Evolutionary conservation across 2,113 vertebrate species (phyloP).

Genomic region (crab-eating macaque (Macaca fascicularis)): DNA sequence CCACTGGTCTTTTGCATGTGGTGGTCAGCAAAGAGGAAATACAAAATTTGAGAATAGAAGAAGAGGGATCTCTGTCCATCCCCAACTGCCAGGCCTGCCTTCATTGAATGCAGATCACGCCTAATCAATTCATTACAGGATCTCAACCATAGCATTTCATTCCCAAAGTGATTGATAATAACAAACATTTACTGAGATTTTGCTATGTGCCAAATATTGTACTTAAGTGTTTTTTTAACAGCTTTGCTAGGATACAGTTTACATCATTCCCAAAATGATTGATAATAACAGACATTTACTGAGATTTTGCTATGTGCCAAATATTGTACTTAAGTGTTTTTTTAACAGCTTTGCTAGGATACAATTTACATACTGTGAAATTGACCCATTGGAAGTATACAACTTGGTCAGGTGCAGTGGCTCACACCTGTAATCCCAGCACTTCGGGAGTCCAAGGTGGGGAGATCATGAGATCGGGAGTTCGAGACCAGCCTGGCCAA

Average conservation of each 20-base stretch:
- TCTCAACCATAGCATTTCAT: background rate
- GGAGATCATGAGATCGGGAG: background rate
- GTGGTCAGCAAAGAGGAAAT: background rate
- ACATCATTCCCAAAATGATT: background rate
- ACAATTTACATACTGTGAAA: background rate
- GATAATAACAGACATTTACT: background rate
- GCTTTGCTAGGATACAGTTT: background rate
- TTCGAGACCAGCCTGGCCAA: background rate
- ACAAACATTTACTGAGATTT: too few relatives aligned
- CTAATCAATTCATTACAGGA: background rate
- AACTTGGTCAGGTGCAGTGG: background rate
- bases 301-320: background rate
- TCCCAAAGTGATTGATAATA: too few relatives aligned
- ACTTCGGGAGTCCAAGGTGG: background rate
- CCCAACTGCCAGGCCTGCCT: background rate
- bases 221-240: background rate
- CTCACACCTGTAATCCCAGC: background rate
- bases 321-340: background rate
- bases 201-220: too few relatives aligned
- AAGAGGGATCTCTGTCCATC: background rate
- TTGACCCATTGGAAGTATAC: background rate
- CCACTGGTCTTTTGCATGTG: background rate
- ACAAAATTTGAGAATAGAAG: background rate
- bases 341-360: background rate
- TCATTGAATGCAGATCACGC: background rate